Base-by-base conservation (phyloP, 2,797 vertebrate genomes). In the Myotis myotis region DNA sequence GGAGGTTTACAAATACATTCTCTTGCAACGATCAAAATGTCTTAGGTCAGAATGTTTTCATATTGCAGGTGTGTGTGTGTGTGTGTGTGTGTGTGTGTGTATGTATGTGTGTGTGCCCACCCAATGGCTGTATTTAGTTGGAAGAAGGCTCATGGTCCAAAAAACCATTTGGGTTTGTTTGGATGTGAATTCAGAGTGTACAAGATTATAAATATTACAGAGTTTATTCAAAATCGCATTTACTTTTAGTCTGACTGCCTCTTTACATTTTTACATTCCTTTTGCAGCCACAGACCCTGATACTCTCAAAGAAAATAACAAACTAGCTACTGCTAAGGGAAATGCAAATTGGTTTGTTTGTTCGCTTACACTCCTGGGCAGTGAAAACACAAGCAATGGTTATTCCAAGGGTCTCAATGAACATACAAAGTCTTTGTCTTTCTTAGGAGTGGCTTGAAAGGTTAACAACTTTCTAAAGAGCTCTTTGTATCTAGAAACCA, bases 131-230 rank as follows among this genome's bases (percentile, higher is more conserved):
- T 57, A 80, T 38, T 80, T 76, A 62, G 76, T 88, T 75, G 62
- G 74, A 86, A 92, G 83, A 94, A 85, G 66, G 70, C 74, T 93
- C 44, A 55, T 81, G 66, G 87, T 36, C 51, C 79, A 92, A 68
- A 96, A 96, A 87, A 33, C 62, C 68, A 87, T 95, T 91, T 89
- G 82, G 66, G 62, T 96, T 96, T 96, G 79, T 96, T 96, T 96
- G 94, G 89, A 93, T 96, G 81, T 93, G 91, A 93, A 96, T 97
- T 96, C 74, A 96, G 93, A 96, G 49, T 68, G 78, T 60, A 94
- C 57, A 89, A 95, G 96, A 97, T 95, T 93, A 97, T 97, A 97
- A 97, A 97, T 97, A 97, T 97, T 97, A 96, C 93, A 96, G 92
- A 97, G 64, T 92, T 94, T 96, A 94, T 97, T 97, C 88, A 95